These are phyloP conservation scores for Euglossa dilemma DNA, from an alignment of 1,140 invertebrate genomes.

Conservation along the genomic window DNA sequence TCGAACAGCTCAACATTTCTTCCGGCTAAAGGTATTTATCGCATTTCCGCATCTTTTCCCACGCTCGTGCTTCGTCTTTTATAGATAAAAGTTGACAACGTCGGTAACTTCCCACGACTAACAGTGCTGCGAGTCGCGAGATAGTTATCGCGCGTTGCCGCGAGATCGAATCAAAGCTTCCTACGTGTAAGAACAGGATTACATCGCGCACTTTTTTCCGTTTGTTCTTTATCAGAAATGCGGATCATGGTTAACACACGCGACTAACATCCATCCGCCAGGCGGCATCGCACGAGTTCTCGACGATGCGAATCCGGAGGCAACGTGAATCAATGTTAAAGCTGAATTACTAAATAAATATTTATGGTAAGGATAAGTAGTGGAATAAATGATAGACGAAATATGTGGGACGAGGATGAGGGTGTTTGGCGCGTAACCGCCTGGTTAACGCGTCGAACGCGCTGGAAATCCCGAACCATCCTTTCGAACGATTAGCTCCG, in stretches of 20 bases:
- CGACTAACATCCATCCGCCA: not conserved
- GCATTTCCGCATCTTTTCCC: not conserved
- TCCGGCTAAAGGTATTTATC: conserved; percentile 36
- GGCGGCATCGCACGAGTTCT: not conserved
- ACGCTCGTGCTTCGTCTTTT: not conserved
- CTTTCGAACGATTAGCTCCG: not conserved
- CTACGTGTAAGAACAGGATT: not conserved
- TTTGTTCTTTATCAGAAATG: not conserved
- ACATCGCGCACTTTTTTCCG: not conserved
- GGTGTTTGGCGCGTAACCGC: not conserved
- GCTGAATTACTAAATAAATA: conserved; percentile 46
- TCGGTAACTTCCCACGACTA: not conserved
- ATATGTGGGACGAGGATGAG: not conserved
- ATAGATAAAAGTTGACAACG: not conserved
- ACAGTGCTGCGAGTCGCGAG: not conserved
- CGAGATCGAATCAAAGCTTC: not conserved
- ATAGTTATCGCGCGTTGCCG: not conserved
- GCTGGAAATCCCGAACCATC: not conserved
- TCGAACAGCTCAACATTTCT: conserved; percentile 48
- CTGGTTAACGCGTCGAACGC: conserved; percentile 1
- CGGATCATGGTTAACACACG: conserved; percentile 2
- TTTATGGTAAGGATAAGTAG: conserved; percentile 45
- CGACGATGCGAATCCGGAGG: conserved; percentile 3
- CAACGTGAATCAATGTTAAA: conserved; percentile 43
- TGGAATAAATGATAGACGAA: conserved; percentile 38